phyloP scores from a whole-genome alignment of 2,113 vertebrate genomes.

The Polypterus senegalus region DNA sequence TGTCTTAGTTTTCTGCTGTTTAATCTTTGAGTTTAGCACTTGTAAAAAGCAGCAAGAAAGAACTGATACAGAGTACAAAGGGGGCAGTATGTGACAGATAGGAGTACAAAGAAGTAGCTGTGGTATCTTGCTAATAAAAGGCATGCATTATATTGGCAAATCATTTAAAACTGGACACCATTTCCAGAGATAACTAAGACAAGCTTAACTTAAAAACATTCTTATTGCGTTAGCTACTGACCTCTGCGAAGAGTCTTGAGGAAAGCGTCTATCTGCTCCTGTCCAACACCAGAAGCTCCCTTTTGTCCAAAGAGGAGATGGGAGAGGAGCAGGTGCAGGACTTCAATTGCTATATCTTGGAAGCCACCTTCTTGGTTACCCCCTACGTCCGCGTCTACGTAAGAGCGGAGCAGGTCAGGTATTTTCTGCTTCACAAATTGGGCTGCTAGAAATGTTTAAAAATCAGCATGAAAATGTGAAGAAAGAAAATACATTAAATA shows the following conservation, averaged over 20 bases:
- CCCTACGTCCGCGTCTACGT: conserved; percentile 95
- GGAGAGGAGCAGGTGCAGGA: conserved; percentile 97
- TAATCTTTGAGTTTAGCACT: no score
- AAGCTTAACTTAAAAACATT: no score
- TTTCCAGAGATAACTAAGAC: no score
- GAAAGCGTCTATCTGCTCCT: conserved; percentile 97
- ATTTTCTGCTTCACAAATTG: conserved; percentile 99
- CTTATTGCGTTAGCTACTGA: conserved; percentile 26
- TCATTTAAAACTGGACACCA: no score
- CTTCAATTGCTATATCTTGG: conserved; percentile 98
- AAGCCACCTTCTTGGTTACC: conserved; percentile 99
- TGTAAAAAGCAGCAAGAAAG: no score
- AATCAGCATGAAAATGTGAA: not conserved
- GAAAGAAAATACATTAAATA: not conserved
- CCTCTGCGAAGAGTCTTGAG: conserved; percentile 98
- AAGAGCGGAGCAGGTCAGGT: conserved; percentile 92
- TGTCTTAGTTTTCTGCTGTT: no score
- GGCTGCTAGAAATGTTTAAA: conserved; percentile 43
- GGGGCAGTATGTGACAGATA: no score
- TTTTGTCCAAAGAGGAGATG: conserved; percentile 98
- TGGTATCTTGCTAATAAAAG: no score
- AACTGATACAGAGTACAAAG: no score
- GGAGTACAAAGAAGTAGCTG: no score
- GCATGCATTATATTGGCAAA: no score
- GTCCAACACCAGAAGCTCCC: conserved; percentile 93